Base-by-base conservation (phyloP, 2,888 invertebrate genomes). In the Achlya flavicornis region DNA sequence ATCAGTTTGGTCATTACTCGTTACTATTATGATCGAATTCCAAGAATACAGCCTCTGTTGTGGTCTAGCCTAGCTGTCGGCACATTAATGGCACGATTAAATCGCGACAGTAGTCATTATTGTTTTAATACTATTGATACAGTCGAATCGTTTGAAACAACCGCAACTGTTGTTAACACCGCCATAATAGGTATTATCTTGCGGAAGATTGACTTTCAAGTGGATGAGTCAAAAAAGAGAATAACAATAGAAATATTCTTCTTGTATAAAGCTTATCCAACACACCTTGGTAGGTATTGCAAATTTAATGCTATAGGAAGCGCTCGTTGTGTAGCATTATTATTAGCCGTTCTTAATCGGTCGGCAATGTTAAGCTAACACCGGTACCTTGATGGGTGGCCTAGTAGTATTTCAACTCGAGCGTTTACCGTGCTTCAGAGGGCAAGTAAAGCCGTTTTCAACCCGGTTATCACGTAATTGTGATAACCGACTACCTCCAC, bases 41-140 rank as follows among this genome's bases (percentile, higher is more conserved):
- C 66, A 62, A 78, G 87, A 87, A 87, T 68, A 71, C 77, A 77
- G 78, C 74, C 73, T 79, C 83, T 79, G 81, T 85, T 88, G 90
- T 77, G 87, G 85, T 87, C 75, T 76, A 75, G 74, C 60, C 65
- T 61, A 65, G 74, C 69, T 79, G 81, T 78, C 83, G 81, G 74
- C 63, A 41, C 41, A 63, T 64, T 67, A 67, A 67, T 63, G 58
- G 46, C 19, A 63, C 65, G 64, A 67, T 66, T 67, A 66, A 71
- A 70, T 61, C 57, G 65, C 57, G 61, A 59, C 61, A 73, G 71
- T 72, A 68, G 71, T 68, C 73, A 74, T 78, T 78, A 76, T 70
- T 72, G 69, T 70, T 77, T 77, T 74, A 73, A 76, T 76, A 70
- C 63, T 67, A 58, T 68, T 71, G 67, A 70, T 75, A 76, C 70